Conservation (phyloP, 2,888 invertebrate species). For the Athalia rosae region DNA sequence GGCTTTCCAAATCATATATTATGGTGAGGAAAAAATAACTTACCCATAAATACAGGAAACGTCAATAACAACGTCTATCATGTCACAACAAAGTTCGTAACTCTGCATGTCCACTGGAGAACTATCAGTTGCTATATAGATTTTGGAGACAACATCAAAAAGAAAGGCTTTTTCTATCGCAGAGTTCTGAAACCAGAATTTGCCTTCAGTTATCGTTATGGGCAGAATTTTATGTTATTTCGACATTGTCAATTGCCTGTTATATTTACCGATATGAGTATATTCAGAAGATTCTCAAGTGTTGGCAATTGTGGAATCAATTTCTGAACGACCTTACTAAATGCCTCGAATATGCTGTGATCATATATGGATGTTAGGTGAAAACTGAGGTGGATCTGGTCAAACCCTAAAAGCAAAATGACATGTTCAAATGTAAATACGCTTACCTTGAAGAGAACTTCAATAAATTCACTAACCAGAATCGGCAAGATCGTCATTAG, state of each 20-base stretch:
- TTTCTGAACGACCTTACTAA: constrained; percentile 99
- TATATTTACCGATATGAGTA: constrained; percentile 93
- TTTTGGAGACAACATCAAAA: constrained; percentile 99
- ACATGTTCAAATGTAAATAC: not conserved
- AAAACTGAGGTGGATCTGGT: constrained; percentile 93
- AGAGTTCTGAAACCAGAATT: constrained; percentile 85
- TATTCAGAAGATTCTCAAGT: constrained; percentile 96
- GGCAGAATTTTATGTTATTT: constrained; percentile 6
- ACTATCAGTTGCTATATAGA: constrained; percentile 99
- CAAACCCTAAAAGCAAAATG: constrained; percentile 75
- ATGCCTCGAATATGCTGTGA: constrained; percentile 99
- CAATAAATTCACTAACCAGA: constrained; percentile 76
- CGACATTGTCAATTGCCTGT: too few species aligned
- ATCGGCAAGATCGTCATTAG: constrained; percentile 95
- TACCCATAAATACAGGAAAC: constrained; percentile 99
- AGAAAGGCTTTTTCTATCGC: constrained; percentile 99
- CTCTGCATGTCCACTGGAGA: constrained; percentile 99
- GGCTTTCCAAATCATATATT: not conserved
- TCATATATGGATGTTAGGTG: constrained; percentile 99
- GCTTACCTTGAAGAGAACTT: not conserved
- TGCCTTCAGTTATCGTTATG: constrained; percentile 8
- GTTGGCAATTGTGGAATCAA: constrained; percentile 97
- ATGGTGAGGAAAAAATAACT: constrained; percentile 53
- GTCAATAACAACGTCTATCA: constrained; percentile 99
- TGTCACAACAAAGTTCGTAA: constrained; percentile 99